These are phyloP conservation scores for Leptopilina drosophilae DNA, from an alignment of 2,888 invertebrate genomes.

Conservation along the genomic window DNA sequence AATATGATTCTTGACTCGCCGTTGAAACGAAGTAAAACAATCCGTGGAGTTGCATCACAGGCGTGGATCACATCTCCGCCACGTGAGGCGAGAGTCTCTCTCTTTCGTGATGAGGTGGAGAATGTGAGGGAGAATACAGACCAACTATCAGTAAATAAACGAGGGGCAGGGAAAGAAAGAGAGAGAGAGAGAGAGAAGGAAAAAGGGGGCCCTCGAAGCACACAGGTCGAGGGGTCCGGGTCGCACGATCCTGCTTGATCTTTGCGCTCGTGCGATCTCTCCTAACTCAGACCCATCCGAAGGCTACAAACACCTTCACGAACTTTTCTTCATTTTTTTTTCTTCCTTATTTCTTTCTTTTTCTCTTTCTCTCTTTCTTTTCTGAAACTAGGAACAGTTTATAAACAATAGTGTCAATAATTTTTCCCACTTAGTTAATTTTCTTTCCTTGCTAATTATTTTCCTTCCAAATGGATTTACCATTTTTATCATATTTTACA, in stretches of 20 bases:
- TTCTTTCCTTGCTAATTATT: background rate
- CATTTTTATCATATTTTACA: no score
- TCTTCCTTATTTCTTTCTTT: slow-evolving; percentile 18
- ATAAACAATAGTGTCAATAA: background rate
- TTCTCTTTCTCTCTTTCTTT: background rate
- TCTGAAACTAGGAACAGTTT: slow-evolving; percentile 4
- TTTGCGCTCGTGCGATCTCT: slow-evolving; percentile 76
- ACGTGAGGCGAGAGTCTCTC: slow-evolving; percentile 62
- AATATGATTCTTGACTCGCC: slow-evolving; percentile 51
- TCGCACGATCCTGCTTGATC: slow-evolving; percentile 77
- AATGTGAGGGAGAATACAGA: slow-evolving; percentile 32
- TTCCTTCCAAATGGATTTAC: no score
- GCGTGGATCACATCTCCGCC: slow-evolving; percentile 72
- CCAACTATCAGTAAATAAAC: slow-evolving; percentile 45
- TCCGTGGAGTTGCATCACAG: slow-evolving; percentile 70
- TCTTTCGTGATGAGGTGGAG: slow-evolving; percentile 33
- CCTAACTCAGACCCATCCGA: slow-evolving; percentile 63
- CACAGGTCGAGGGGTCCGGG: slow-evolving; percentile 76
- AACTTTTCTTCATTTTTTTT: slow-evolving; percentile 50
- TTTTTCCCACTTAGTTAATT: background rate
- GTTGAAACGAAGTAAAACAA: slow-evolving; percentile 54
- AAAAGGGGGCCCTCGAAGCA: slow-evolving; percentile 59
- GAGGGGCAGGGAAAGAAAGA: slow-evolving; percentile 43
- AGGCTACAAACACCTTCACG: slow-evolving; percentile 60
- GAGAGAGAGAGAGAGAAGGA: slow-evolving; percentile 46